Evolutionary conservation across 2,888 invertebrate genomes (phyloP).

Genomic region (Calephelis perditalis): DNA sequence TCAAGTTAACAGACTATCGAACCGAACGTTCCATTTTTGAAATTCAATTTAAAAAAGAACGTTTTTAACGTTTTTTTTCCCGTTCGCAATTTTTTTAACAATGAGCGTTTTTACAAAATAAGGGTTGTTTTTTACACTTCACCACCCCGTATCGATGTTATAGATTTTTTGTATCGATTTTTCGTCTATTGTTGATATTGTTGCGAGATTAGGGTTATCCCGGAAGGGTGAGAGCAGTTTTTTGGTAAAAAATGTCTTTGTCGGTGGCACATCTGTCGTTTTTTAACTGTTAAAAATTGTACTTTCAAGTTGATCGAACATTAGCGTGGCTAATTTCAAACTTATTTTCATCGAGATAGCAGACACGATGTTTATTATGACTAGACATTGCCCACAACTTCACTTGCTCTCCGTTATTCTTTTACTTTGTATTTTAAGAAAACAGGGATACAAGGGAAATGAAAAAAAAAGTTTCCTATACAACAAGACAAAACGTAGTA

Average conservation of each 20-base stretch:
- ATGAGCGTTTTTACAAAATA: constrained; percentile 2
- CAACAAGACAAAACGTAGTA: too few species aligned
- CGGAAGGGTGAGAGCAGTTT: constrained; percentile 32
- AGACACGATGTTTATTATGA: too few species aligned
- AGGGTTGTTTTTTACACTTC: constrained; percentile 19
- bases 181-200: constrained; percentile 32
- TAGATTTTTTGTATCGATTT: constrained; percentile 39
- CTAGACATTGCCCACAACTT: too few species aligned
- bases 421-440: too few species aligned
- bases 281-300: constrained; percentile 18
- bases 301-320: constrained; percentile 14
- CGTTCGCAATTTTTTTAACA: not conserved
- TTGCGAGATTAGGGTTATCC: constrained; percentile 38
- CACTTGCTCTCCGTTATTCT: too few species aligned
- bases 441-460: too few species aligned
- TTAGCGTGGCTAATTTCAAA: not conserved
- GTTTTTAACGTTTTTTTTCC: constrained; percentile 7
- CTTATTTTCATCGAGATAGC: too few species aligned
- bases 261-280: constrained; percentile 23
- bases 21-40: not conserved
- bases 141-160: constrained; percentile 22
- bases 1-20: not conserved
- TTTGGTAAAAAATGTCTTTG: constrained; percentile 27
- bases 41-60: constrained; percentile 5
- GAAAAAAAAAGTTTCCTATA: too few species aligned